phyloP scores from a whole-genome alignment of 92 coral and sea anemone species.

The Parazoanthus darwini region DNA sequence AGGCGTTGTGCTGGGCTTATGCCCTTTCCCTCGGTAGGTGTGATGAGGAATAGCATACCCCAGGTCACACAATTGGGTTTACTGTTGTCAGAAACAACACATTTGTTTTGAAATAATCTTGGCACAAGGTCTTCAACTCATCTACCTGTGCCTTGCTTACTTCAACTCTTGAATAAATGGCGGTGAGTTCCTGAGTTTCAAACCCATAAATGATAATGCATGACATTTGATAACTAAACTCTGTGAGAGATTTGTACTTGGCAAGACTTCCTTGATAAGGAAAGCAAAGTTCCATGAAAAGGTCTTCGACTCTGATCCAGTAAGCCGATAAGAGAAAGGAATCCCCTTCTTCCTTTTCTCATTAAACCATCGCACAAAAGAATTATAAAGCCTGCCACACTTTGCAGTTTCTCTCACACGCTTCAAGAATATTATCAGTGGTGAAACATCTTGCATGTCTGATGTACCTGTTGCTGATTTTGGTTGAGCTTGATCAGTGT shows the following conservation, averaged over 20 bases:
- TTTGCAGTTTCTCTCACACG: constrained; percentile 30
- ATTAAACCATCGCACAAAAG: constrained; percentile 26
- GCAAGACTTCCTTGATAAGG: constrained; percentile 53
- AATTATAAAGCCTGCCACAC: constrained; percentile 44
- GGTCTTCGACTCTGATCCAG: constrained; percentile 46
- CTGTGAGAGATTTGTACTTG: constrained; percentile 36
- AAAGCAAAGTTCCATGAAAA: constrained; percentile 43
- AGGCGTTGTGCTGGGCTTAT: too few species aligned
- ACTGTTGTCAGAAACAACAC: constrained; percentile 49
- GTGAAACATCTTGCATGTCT: too few species aligned
- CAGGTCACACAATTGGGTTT: constrained; percentile 62
- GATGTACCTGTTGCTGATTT: too few species aligned
- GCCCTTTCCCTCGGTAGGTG: background rate
- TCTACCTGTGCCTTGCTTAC: constrained; percentile 46
- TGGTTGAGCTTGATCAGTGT: background rate
- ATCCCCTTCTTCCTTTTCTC: constrained; percentile 31
- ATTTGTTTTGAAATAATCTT: constrained; percentile 55
- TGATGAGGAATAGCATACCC: constrained; percentile 70
- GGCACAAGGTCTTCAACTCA: constrained; percentile 51
- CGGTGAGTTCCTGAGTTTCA: constrained; percentile 51
- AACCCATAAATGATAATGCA: constrained; percentile 53
- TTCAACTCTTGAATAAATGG: constrained; percentile 61
- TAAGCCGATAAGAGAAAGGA: constrained; percentile 33
- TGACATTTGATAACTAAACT: constrained; percentile 46
- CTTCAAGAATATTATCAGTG: background rate